Base-by-base conservation (phyloP, 2,113 vertebrate genomes). In the Piprites chloris region DNA sequence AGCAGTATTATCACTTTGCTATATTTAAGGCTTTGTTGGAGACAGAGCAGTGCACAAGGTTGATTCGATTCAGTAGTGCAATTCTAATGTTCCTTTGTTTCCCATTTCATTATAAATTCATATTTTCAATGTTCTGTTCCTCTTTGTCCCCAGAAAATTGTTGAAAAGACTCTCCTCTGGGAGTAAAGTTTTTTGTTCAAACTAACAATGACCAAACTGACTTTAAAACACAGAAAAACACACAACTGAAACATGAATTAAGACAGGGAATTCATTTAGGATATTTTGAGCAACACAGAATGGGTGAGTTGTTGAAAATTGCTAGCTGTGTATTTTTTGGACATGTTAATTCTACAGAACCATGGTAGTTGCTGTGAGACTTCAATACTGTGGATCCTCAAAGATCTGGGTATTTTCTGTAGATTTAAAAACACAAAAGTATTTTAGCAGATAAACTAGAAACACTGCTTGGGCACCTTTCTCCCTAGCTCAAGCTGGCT, bases 101-200 rank as follows among this genome's bases (percentile, higher is more conserved):
- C 94, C 24, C 41, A 72, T 96, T 97, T 96, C 95, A 96, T 97
- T 96, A 97, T 97, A 96, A 97, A 97, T 98, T 97, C 96, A 79
- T 97, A 98, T 96, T 98, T 97, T 96, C 96, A 92, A 81, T 93
- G 93, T 96, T 96, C 90, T 93, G 90, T 97, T 96, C 90, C 30
- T 95, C 86, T 95, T 94, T 95, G 92, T 96, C 90, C 90, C 80
- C 73, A 87, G 86, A 96, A 96, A 73, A 95, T 85, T 89, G 95
- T 95, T 96, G 96, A 94, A 94, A 96, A 85, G 90, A 63, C 89
- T 94, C 91, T 97, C 95, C 96, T 94, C 96, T 95, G 96, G 94
- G 94, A 97, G 95, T 89, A 82, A 95, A 96, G 97, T 95, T 97
- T 97, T 97, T 97, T 90, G 94, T 96, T 96, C 91, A 92, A 95